Conservation (phyloP, 2,888 invertebrate genomes). For the Tenodera sinensis region DNA sequence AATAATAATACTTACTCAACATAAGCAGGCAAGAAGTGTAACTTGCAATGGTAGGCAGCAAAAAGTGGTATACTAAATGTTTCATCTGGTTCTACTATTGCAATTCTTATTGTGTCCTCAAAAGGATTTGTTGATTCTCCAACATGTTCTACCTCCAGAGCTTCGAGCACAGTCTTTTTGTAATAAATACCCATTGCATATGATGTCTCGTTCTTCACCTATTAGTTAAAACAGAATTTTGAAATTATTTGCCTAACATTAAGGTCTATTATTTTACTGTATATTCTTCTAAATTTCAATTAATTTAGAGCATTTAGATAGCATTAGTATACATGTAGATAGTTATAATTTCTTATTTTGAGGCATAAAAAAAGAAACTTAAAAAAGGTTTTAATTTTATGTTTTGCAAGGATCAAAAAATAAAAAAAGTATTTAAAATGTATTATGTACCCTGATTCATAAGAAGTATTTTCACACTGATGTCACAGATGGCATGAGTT, state of each 20-base stretch:
- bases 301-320: too few relatives aligned
- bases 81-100: constrained; percentile 70
- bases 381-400: too few relatives aligned
- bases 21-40: constrained; percentile 70
- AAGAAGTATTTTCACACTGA: too few relatives aligned
- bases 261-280: background rate
- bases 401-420: too few relatives aligned
- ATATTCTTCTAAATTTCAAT: too few relatives aligned
- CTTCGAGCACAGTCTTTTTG: constrained; percentile 66
- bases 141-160: constrained; percentile 58
- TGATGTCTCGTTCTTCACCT: constrained; percentile 75
- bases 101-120: constrained; percentile 67
- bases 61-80: constrained; percentile 72
- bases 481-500: too few relatives aligned
- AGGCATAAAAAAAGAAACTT: too few relatives aligned
- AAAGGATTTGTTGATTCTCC: constrained; percentile 72
- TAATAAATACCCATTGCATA: constrained; percentile 72
- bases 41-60: constrained; percentile 75
- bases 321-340: too few relatives aligned
- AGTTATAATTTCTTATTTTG: too few relatives aligned
- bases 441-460: too few relatives aligned
- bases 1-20: constrained; percentile 57
- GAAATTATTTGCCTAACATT: background rate
- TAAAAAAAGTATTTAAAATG: too few relatives aligned
- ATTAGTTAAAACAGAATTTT: constrained; percentile 4